phyloP scores from a whole-genome alignment of 2,797 vertebrate genomes.

The Echeneis naucrates region DNA sequence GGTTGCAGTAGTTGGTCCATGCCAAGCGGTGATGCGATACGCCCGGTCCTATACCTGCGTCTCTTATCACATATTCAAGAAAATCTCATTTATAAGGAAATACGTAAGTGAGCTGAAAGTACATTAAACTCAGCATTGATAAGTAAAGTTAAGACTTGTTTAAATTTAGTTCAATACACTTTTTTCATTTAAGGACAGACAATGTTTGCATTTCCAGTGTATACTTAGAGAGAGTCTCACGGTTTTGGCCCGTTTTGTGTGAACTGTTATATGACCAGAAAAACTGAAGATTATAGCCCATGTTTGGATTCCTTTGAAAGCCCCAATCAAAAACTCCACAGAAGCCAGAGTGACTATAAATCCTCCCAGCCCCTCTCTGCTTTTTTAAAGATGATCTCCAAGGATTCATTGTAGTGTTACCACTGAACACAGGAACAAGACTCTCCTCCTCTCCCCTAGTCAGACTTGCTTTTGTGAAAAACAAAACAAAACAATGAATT shows the following conservation, averaged over 20 bases:
- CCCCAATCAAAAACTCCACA: slow-evolving; percentile 41
- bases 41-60: too few relatives aligned
- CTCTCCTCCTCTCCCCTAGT: slow-evolving; percentile 19
- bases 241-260: neutral
- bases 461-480: slow-evolving; percentile 25
- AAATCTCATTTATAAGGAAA: too few relatives aligned
- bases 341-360: slow-evolving; percentile 48
- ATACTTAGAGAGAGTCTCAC: slow-evolving; percentile 6
- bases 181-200: too few relatives aligned
- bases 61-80: too few relatives aligned
- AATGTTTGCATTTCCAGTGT: too few relatives aligned
- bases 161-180: too few relatives aligned
- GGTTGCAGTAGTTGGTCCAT: too few relatives aligned
- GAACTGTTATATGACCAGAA: slow-evolving; percentile 14
- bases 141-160: too few relatives aligned
- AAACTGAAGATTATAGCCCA: slow-evolving; percentile 28
- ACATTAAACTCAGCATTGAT: too few relatives aligned
- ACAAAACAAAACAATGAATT: slow-evolving; percentile 15
- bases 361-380: slow-evolving; percentile 24
- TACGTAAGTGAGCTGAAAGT: too few relatives aligned
- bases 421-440: slow-evolving; percentile 55
- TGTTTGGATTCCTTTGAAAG: slow-evolving; percentile 50
- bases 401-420: slow-evolving; percentile 63
- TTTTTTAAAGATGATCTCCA: slow-evolving; percentile 53
- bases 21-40: too few relatives aligned